phyloP scores from a whole-genome alignment of 2,797 vertebrate genomes.

The Gallinago nigripennis region DNA sequence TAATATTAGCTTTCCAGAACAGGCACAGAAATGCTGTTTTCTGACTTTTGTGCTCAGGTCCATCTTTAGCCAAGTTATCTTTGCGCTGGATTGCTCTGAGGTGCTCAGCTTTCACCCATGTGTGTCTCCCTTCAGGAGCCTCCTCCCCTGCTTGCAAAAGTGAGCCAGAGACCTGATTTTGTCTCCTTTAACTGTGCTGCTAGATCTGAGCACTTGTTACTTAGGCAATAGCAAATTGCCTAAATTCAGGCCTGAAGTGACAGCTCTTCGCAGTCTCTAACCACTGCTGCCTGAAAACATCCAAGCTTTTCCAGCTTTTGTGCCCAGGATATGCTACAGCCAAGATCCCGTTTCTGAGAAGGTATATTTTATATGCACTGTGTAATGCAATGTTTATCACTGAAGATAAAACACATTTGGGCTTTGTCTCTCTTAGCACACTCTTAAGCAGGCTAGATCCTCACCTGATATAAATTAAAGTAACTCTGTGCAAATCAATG shows the following conservation, averaged over 20 bases:
- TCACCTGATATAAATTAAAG: neutral
- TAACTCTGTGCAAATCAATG: neutral
- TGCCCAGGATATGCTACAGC: neutral
- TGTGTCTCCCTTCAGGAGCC: neutral
- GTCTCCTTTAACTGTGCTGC: neutral
- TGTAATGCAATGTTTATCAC: neutral
- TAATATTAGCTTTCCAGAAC: neutral
- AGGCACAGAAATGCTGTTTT: neutral
- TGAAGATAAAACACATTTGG: neutral
- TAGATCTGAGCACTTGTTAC: neutral
- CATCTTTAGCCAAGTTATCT: neutral
- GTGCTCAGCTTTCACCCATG: neutral
- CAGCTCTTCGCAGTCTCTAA: neutral
- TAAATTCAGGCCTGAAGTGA: neutral
- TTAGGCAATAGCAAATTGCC: neutral
- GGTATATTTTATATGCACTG: neutral
- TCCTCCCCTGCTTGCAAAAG: neutral
- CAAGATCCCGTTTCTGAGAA: neutral
- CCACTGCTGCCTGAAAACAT: neutral
- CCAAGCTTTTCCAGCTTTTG: neutral
- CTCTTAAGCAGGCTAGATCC: neutral
- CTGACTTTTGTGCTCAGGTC: neutral
- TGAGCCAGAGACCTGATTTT: neutral
- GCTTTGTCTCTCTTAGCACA: conserved; percentile 10
- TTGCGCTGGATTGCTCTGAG: neutral